phyloP scores from a whole-genome alignment of 53 echinoderm and acorn worm species.

The Echinometra lucunter region DNA sequence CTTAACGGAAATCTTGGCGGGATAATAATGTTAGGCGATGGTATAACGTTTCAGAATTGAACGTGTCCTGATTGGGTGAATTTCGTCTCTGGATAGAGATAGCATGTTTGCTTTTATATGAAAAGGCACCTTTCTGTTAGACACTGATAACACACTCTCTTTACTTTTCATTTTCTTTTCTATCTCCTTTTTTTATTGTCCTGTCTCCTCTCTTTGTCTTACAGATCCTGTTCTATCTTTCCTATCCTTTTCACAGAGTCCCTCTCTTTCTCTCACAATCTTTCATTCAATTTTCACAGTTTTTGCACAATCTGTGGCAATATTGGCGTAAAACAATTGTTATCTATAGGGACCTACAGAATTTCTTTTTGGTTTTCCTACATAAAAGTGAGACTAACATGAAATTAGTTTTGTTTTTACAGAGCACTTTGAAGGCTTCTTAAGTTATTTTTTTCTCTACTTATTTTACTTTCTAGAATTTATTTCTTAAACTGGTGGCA shows the following conservation, averaged over 20 bases:
- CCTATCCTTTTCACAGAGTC: background rate
- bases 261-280: background rate
- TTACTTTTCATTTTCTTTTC: background rate
- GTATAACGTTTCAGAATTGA: constrained; percentile 33
- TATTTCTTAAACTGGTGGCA: no score
- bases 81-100: constrained; percentile 13
- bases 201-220: background rate
- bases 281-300: background rate
- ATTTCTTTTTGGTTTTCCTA: no score
- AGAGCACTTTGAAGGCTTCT: no score
- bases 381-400: no score
- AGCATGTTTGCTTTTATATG: constrained; percentile 30
- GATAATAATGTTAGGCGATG: constrained; percentile 31
- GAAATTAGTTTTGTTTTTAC: no score
- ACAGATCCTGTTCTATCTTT: background rate
- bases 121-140: background rate
- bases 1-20: background rate
- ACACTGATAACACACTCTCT: background rate
- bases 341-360: no score
- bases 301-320: no score
- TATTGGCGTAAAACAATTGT: no score
- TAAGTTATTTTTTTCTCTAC: no score
- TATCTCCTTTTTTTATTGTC: background rate
- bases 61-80: background rate
- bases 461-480: no score